These are phyloP conservation scores for Drosophila setosimentum DNA, from an alignment of 2,888 invertebrate genomes.

Conservation along the genomic window DNA sequence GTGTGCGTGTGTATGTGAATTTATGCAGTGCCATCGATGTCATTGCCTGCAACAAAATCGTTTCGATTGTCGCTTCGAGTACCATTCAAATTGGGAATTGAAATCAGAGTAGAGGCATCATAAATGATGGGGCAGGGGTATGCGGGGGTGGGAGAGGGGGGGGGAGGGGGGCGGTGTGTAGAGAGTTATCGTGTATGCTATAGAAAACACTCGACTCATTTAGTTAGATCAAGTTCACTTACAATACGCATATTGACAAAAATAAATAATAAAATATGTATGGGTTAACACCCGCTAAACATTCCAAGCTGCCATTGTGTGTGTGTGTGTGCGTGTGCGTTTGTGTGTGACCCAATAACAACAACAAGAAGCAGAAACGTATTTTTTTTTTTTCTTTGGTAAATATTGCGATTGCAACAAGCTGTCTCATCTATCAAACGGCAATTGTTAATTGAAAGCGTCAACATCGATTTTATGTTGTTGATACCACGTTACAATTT, in stretches of 20 bases:
- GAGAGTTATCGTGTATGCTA: background rate
- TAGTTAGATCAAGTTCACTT: conserved; percentile 37
- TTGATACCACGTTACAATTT: conserved; percentile 35
- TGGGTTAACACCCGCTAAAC: background rate
- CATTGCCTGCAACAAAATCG: conserved; percentile 64
- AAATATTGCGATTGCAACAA: conserved; percentile 44
- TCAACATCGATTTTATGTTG: conserved; percentile 55
- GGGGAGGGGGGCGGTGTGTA: background rate
- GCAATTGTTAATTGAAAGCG: conserved; percentile 76
- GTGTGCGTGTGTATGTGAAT: conserved; percentile 10
- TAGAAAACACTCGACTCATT: conserved; percentile 6
- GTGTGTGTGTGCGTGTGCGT: conserved; percentile 2
- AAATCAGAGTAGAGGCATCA: background rate
- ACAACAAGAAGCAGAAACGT: conserved; percentile 13
- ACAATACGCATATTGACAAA: background rate
- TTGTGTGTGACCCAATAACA: conserved; percentile 35
- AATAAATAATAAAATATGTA: background rate
- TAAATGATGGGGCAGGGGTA: background rate
- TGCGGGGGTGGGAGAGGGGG: rapidly evolving
- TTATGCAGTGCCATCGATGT: conserved; percentile 39
- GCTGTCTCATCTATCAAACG: conserved; percentile 59
- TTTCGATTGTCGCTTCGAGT: conserved; percentile 69
- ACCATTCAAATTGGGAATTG: conserved; percentile 52
- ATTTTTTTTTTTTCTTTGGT: too few species aligned
- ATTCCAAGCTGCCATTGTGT: conserved; percentile 23